Evolutionary conservation across 1,140 invertebrate genomes (phyloP).

Genomic region (Cherax destructor): DNA sequence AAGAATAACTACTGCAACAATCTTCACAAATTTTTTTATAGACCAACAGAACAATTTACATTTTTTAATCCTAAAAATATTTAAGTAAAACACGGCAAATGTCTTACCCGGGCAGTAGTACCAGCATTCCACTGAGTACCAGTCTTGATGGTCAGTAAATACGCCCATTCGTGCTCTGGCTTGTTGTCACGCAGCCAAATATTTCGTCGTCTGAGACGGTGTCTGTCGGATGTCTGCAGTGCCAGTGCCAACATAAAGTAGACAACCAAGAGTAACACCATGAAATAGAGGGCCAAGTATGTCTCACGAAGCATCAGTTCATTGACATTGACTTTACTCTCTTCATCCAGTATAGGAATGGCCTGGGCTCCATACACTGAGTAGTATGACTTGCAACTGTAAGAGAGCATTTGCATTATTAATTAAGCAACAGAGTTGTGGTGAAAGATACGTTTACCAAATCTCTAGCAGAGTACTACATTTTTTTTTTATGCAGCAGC

Average conservation of each 20-base stretch:
- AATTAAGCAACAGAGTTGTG: background rate
- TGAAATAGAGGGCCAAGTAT: constrained; percentile 66
- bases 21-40: too few species aligned
- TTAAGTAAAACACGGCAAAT: too few species aligned
- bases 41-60: too few species aligned
- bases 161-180: constrained; percentile 56
- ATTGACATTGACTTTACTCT: constrained; percentile 66
- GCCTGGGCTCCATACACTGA: constrained; percentile 52
- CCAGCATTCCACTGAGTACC: constrained; percentile 71
- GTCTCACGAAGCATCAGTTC: constrained; percentile 66
- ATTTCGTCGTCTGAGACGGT: constrained; percentile 56
- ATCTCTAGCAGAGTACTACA: background rate
- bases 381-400: constrained; percentile 53
- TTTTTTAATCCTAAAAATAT: too few species aligned
- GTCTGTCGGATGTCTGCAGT: constrained; percentile 44
- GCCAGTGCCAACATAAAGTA: constrained; percentile 56
- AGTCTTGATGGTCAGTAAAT: constrained; percentile 70
- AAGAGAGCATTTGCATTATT: background rate
- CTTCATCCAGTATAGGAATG: constrained; percentile 53
- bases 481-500: too few species aligned
- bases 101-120: constrained; percentile 56
- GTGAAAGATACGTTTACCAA: background rate
- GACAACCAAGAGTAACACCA: constrained; percentile 36
- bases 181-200: constrained; percentile 68
- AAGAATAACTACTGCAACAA: too few species aligned